Conservation (phyloP, 2,888 invertebrate genomes). For the Eupeodes luniger region DNA sequence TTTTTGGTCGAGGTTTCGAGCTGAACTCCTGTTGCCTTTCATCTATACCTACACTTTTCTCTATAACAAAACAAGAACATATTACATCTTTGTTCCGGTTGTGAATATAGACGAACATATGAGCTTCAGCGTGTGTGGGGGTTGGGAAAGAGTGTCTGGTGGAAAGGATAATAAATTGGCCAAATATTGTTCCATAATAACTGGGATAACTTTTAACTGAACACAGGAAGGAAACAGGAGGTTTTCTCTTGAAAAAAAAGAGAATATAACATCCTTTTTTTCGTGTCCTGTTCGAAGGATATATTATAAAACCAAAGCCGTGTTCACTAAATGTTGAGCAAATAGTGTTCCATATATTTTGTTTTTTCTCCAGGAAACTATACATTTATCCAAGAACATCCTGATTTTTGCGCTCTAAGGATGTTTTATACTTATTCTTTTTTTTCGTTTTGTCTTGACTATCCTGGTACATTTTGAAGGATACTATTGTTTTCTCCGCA, state of each 20-base stretch:
- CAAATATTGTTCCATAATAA: constrained; percentile 72
- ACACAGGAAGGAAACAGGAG: constrained; percentile 33
- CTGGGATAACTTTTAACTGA: constrained; percentile 57
- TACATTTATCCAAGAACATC: constrained; percentile 46
- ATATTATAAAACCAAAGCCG: constrained; percentile 44
- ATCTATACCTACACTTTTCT: neutral
- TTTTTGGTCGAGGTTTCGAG: neutral
- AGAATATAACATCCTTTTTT: constrained; percentile 26
- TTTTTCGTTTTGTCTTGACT: neutral
- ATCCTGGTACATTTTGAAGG: neutral
- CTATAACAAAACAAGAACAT: constrained; percentile 46
- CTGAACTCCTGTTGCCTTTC: constrained; percentile 21
- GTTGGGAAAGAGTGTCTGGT: constrained; percentile 15
- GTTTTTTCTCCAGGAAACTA: neutral
- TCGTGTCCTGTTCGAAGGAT: constrained; percentile 2
- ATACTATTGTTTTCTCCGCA: constrained; percentile 22
- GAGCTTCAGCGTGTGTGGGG: neutral
- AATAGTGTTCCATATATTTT: constrained; percentile 40
- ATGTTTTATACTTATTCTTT: neutral
- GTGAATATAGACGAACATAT: constrained; percentile 41
- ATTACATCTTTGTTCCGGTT: constrained; percentile 50
- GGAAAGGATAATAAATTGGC: constrained; percentile 63
- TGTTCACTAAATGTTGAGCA: constrained; percentile 65
- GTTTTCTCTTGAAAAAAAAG: neutral
- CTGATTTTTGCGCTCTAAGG: constrained; percentile 44